Percentiles rank a stretch among this genome's conserved stretches.
Evolutionary conservation across 2,113 vertebrate species (phyloP).

Genomic region (Sorex fumeus): DNA sequence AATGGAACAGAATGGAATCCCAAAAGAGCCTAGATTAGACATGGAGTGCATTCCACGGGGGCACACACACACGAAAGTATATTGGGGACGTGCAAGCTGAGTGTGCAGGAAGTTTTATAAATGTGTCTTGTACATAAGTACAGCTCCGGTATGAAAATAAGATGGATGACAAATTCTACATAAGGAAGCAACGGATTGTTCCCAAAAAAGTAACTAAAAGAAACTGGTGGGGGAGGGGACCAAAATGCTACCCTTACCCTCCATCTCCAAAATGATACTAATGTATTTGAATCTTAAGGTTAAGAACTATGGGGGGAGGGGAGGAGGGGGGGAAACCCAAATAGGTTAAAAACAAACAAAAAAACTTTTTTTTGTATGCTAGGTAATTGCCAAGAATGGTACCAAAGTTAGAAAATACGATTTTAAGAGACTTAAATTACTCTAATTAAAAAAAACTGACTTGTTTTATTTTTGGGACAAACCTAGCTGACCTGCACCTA

Average conservation of each 20-base stretch:
- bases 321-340: background rate
- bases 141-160: background rate
- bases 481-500: no score
- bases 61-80: background rate
- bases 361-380: background rate
- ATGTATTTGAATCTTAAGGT: conserved; percentile 48
- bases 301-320: no score
- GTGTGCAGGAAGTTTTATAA: background rate
- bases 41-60: background rate
- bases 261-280: background rate
- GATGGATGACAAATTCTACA: conserved; percentile 46
- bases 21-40: conserved; percentile 33
- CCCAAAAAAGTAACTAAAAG: background rate
- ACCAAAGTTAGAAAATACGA: conserved; percentile 30
- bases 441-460: no score
- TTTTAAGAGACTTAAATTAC: background rate
- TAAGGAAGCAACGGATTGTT: background rate
- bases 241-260: background rate
- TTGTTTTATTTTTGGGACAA: no score
- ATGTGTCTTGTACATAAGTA: background rate
- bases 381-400: conserved; percentile 16
- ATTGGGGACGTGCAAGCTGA: background rate
- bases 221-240: conserved; percentile 33
- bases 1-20: background rate
- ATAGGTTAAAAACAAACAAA: background rate